A percentile compares a stretch with the other conserved stretches of the same genome.
phyloP scores from a whole-genome alignment of 2,113 vertebrate species.

The Leucoraja erinaceus region DNA sequence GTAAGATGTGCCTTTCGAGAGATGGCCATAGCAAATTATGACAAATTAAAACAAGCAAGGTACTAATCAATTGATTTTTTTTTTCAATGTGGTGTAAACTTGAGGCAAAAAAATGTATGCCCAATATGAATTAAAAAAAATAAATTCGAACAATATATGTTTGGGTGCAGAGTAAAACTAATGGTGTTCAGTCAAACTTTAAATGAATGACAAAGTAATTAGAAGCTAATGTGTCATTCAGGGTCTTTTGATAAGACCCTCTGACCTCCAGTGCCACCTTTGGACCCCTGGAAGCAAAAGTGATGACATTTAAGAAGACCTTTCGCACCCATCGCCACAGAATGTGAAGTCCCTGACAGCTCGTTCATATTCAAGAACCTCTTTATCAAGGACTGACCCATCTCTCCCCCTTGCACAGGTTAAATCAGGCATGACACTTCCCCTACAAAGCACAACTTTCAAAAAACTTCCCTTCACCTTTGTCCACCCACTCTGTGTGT shows the following conservation, averaged over 20 bases:
- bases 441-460: constrained; percentile 46
- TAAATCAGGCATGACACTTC: constrained; percentile 39
- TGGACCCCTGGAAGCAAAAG: constrained; percentile 64
- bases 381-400: constrained; percentile 47
- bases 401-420: constrained; percentile 44
- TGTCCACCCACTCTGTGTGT: constrained; percentile 71
- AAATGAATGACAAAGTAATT: constrained; percentile 89
- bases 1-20: neutral
- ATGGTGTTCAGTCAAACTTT: constrained; percentile 72
- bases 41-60: neutral
- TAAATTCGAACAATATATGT: neutral
- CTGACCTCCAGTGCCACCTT: constrained; percentile 69
- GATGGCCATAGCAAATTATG: neutral
- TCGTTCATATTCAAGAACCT: constrained; percentile 67
- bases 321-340: constrained; percentile 82
- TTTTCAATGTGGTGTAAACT: neutral
- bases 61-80: neutral
- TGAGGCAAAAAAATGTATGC: neutral
- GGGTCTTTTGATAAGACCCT: constrained; percentile 81
- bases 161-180: neutral
- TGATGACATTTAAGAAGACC: constrained; percentile 67
- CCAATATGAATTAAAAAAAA: no score
- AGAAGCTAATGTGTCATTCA: constrained; percentile 83
- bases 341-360: constrained; percentile 60
- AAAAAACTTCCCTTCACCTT: constrained; percentile 46